A percentile compares a stretch with the other conserved stretches of the same genome.
These are phyloP conservation scores for Corydoras sp. DNA, from an alignment of 2,113 vertebrate genomes.

Conservation along the genomic window DNA sequence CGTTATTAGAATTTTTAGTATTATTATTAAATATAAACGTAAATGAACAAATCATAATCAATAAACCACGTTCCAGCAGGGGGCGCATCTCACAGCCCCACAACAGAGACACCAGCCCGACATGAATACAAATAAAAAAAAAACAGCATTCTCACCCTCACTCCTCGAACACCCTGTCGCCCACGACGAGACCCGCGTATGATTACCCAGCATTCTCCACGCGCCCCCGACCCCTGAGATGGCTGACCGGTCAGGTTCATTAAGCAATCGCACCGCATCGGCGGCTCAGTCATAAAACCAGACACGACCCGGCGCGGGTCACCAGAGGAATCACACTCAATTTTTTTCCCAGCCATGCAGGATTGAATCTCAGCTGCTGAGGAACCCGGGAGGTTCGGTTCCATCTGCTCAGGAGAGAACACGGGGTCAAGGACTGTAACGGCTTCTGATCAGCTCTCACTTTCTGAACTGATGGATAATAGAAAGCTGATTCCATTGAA, in stretches of 20 bases:
- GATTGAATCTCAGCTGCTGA: conserved; percentile 34
- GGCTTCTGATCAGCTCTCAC: not conserved
- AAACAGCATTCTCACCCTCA: not conserved
- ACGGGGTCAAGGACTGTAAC: conserved; percentile 8
- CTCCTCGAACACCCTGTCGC: not conserved
- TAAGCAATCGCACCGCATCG: conserved; percentile 16
- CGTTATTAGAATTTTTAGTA: too few species aligned
- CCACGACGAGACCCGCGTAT: conserved; percentile 4
- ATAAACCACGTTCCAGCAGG: too few species aligned
- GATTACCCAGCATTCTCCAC: conserved; percentile 21
- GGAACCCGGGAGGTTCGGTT: conserved; percentile 37
- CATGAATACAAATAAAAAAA: too few species aligned
- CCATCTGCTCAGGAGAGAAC: conserved; percentile 12
- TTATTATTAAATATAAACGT: too few species aligned
- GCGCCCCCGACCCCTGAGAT: conserved; percentile 12
- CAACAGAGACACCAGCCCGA: too few species aligned
- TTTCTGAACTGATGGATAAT: too few species aligned
- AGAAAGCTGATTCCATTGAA: too few species aligned
- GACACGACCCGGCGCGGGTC: not conserved
- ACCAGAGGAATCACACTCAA: conserved; percentile 32
- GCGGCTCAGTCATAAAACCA: conserved; percentile 15
- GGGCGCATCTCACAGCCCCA: too few species aligned
- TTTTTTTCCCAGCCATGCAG: conserved; percentile 26
- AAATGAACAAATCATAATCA: too few species aligned
- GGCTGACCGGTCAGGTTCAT: conserved; percentile 23